Evolutionary conservation across 1,140 invertebrate species (phyloP).

Genomic region (Probaryconus sp.): DNA sequence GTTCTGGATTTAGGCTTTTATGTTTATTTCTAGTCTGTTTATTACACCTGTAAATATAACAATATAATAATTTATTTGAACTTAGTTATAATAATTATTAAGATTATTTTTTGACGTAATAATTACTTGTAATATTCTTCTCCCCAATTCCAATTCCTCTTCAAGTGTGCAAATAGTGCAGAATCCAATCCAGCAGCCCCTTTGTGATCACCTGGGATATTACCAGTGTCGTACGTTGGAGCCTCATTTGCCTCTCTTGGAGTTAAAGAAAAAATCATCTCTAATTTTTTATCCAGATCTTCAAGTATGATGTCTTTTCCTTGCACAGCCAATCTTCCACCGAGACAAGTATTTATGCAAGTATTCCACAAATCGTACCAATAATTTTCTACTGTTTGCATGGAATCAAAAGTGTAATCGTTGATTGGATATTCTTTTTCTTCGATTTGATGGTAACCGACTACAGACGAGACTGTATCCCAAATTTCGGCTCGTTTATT

Average conservation of each 20-base stretch:
- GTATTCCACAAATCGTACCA: slow-evolving; percentile 86
- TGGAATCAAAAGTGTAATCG: slow-evolving; percentile 80
- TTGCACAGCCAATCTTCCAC: slow-evolving; percentile 75
- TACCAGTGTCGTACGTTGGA: slow-evolving; percentile 77
- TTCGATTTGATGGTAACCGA: slow-evolving; percentile 82
- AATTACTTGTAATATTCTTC: slow-evolving; percentile 55
- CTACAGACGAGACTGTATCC: slow-evolving; percentile 83
- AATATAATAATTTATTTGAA: too few relatives aligned
- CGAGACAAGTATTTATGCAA: slow-evolving; percentile 83
- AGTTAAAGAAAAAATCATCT: slow-evolving; percentile 75
- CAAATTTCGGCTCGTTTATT: slow-evolving; percentile 81
- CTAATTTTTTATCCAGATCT: slow-evolving; percentile 77
- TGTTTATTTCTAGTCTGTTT: too few relatives aligned
- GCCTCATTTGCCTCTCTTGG: slow-evolving; percentile 77
- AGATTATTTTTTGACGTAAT: too few relatives aligned
- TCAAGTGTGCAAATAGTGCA: slow-evolving; percentile 83
- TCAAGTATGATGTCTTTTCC: slow-evolving; percentile 79
- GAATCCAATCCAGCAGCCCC: slow-evolving; percentile 88
- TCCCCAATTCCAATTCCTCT: slow-evolving; percentile 83
- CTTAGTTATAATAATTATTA: too few relatives aligned
- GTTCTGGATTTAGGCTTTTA: slow-evolving; percentile 7
- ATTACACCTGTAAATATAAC: too few relatives aligned
- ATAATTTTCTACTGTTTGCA: slow-evolving; percentile 82
- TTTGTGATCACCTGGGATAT: slow-evolving; percentile 84
- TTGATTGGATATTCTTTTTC: slow-evolving; percentile 80